Percentiles rank a stretch among this genome's conserved stretches.
phyloP scores from a whole-genome alignment of 2,113 vertebrate genomes.

The Misgurnus anguillicaudatus region DNA sequence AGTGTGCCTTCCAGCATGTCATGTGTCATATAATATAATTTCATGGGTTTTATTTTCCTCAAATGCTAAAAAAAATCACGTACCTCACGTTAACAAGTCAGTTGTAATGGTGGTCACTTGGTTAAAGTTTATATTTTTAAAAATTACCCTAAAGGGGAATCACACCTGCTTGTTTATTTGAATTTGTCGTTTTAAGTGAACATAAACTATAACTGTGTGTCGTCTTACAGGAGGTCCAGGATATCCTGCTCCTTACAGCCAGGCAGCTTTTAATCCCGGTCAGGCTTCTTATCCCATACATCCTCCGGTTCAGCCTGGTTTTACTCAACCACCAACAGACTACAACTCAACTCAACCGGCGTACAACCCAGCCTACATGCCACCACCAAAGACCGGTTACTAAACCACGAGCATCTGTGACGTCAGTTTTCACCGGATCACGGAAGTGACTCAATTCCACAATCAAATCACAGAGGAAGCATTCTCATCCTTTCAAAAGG shows the following conservation, averaged over 20 bases:
- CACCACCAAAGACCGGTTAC: conserved; percentile 74
- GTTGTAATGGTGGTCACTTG: no score
- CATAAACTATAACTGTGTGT: conserved; percentile 10
- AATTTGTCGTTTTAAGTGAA: neutral
- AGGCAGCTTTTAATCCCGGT: conserved; percentile 64
- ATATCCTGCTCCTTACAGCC: conserved; percentile 68
- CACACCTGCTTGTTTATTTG: neutral
- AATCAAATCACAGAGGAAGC: no score
- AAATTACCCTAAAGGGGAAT: no score
- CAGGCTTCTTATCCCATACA: conserved; percentile 68
- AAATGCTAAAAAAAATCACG: no score
- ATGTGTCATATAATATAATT: conserved; percentile 38
- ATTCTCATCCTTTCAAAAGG: no score
- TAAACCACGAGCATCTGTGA: conserved; percentile 46
- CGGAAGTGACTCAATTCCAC: neutral
- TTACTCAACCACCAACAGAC: conserved; percentile 56
- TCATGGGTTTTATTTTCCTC: no score
- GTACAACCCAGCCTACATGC: conserved; percentile 88
- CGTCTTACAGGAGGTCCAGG: conserved; percentile 55
- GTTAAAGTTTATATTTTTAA: no score
- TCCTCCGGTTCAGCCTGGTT: conserved; percentile 54
- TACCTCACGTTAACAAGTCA: no score
- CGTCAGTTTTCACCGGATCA: neutral
- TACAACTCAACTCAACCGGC: conserved; percentile 75
- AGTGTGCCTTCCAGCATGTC: no score